Conservation (phyloP, 2,888 invertebrate species). For the Cataglyphis cursor region DNA sequence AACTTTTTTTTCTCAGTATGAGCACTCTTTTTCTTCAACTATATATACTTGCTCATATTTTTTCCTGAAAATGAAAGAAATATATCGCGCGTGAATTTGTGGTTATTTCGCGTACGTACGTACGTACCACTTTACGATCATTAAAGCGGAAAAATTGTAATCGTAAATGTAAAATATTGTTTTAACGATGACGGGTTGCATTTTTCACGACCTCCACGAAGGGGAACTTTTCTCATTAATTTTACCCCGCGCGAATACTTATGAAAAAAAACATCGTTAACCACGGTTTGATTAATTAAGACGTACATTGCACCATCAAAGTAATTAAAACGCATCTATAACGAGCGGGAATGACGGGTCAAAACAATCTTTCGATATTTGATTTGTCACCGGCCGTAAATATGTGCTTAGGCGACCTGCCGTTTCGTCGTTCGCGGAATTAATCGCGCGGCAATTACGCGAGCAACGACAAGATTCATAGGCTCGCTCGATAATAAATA, state of each 20-base stretch:
- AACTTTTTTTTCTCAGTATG: too few relatives aligned
- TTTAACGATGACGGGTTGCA: conserved; percentile 19
- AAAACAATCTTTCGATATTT: background rate
- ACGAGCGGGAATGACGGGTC: background rate
- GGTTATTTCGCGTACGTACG: background rate
- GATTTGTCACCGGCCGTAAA: conserved; percentile 15
- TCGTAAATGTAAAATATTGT: conserved; percentile 52
- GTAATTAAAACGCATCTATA: conserved; percentile 35
- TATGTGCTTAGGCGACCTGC: background rate
- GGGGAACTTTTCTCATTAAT: conserved; percentile 38
- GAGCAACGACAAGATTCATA: conserved; percentile 8
- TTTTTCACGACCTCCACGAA: conserved; percentile 33
- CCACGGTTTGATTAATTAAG: conserved; percentile 47
- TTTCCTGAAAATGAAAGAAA: conserved; percentile 10
- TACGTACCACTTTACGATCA: conserved; percentile 34
- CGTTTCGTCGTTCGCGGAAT: conserved; percentile 27
- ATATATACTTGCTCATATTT: background rate
- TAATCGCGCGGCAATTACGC: conserved; percentile 38
- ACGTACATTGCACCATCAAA: conserved; percentile 22
- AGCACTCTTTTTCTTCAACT: background rate
- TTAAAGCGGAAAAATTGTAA: conserved; percentile 47
- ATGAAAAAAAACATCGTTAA: conserved; percentile 40
- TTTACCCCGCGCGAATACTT: conserved; percentile 26
- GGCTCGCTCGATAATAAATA: background rate
- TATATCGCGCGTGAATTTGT: conserved; percentile 30